Evolutionary conservation across 2,113 vertebrate genomes (phyloP).

Genomic region (Anoplopoma fimbria): DNA sequence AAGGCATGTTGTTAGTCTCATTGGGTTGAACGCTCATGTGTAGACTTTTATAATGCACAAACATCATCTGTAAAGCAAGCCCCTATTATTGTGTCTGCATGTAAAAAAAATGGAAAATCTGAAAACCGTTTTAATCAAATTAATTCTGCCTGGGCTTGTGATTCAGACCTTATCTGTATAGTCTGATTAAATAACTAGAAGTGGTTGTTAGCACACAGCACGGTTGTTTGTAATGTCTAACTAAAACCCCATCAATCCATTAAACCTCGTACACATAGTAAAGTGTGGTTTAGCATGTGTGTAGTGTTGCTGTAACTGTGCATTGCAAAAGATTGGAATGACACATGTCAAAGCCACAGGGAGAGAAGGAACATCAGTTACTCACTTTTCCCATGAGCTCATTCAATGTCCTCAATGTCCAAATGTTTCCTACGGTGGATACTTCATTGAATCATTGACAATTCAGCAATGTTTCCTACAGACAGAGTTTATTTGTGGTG

Average conservation of each 20-base stretch:
- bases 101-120: neutral
- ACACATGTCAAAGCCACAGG: constrained; percentile 5
- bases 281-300: neutral
- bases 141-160: constrained; percentile 1
- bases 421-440: constrained; percentile 15
- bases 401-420: neutral
- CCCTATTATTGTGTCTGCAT: neutral
- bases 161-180: neutral
- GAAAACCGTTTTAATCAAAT: neutral
- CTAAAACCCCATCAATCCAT: neutral
- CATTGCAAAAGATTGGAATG: neutral
- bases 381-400: constrained; percentile 5
- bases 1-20: neutral
- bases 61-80: constrained; percentile 1
- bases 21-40: neutral
- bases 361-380: neutral
- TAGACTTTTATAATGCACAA: neutral
- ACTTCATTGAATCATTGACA: neutral
- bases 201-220: too few species aligned
- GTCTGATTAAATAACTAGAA: constrained; percentile 1
- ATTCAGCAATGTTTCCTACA: constrained; percentile 27
- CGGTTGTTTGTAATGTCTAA: constrained; percentile 15
- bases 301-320: neutral
- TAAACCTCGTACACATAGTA: neutral
- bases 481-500: constrained; percentile 14